Evolutionary conservation across 2,113 vertebrate genomes (phyloP).

Genomic region (Nesoenas mayeri): DNA sequence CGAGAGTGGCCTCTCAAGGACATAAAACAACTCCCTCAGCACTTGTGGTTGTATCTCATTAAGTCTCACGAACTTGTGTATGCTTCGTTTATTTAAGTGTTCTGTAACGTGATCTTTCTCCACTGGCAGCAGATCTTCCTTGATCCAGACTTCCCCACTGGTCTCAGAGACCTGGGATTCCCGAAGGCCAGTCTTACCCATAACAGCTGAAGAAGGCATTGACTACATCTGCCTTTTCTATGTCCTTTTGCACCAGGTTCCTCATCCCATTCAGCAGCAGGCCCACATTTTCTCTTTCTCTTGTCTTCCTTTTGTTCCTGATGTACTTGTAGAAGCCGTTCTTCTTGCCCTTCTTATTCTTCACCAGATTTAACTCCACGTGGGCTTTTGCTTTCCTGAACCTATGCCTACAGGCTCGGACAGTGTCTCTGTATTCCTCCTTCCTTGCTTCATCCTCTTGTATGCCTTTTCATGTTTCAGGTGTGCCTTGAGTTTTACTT

Average conservation of each 20-base stretch:
- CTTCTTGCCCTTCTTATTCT: neutral
- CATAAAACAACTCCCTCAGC: too few species aligned
- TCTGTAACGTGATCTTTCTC: too few species aligned
- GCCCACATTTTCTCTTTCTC: neutral
- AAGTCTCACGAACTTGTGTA: too few species aligned
- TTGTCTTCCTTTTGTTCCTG: neutral
- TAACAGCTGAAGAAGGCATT: neutral
- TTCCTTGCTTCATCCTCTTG: neutral
- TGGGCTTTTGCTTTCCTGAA: neutral
- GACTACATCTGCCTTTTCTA: neutral
- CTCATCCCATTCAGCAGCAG: neutral
- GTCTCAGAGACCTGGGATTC: too few species aligned
- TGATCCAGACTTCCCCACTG: too few species aligned
- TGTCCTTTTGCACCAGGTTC: neutral
- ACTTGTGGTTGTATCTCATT: too few species aligned
- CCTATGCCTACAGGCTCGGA: too few species aligned
- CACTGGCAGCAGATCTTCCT: too few species aligned
- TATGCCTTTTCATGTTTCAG: neutral
- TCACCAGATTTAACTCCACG: neutral
- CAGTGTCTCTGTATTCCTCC: neutral
- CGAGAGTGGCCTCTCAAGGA: too few species aligned
- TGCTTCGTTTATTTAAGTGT: too few species aligned
- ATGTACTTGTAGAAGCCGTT: neutral
- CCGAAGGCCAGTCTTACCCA: neutral
- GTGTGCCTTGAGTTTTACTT: neutral